Conservation (phyloP, 2,797 vertebrate genomes). For the Xenops minutus region DNA sequence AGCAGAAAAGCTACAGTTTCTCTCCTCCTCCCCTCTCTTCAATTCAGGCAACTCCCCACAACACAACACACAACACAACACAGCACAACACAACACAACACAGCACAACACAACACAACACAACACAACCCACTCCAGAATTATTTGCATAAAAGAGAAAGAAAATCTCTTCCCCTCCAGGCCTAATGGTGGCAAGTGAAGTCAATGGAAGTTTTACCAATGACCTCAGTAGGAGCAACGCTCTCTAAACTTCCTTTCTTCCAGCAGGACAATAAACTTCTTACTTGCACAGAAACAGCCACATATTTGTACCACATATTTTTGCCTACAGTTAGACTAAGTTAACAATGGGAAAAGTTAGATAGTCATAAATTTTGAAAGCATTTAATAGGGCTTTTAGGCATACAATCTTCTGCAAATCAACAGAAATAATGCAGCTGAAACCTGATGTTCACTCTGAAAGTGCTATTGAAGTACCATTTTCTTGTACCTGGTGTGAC, state of each 20-base stretch:
- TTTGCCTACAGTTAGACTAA: background rate
- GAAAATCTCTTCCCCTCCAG: background rate
- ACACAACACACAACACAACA: background rate
- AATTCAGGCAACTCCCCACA: background rate
- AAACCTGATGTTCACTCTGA: background rate
- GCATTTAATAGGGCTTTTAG: background rate
- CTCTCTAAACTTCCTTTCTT: background rate
- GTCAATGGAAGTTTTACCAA: background rate
- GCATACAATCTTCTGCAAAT: background rate
- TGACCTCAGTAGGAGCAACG: background rate
- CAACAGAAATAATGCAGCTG: background rate
- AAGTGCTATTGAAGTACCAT: background rate
- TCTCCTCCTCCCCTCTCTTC: background rate
- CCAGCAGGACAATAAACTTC: background rate
- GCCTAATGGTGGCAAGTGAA: background rate
- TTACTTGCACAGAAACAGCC: background rate
- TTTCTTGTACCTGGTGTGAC: background rate
- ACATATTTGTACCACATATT: background rate
- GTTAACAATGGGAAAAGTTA: background rate
- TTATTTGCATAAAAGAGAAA: background rate
- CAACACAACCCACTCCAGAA: background rate
- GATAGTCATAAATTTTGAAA: background rate
- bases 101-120: background rate
- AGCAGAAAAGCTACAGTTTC: background rate
- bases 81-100: background rate